Evolutionary conservation across 2,888 invertebrate genomes (phyloP), one percentile per base, ranked within the genome.

Genomic region (Catonia carolina): DNA sequence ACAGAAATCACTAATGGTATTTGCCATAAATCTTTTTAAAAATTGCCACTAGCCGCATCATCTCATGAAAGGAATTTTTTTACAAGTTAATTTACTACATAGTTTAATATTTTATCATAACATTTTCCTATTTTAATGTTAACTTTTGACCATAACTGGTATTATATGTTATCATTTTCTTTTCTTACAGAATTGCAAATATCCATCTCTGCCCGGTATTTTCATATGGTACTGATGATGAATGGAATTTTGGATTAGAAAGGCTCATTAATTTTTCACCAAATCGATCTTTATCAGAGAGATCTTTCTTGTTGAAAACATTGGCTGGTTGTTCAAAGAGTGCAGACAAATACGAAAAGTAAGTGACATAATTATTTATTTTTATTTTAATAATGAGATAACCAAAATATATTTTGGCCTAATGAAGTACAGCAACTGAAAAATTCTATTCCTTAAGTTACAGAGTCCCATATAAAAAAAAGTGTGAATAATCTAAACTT

Each of bases 161-260:
- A 6, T 45, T 45, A 18, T 17, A 18, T 18, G 6, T 45, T 18
- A 15, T 45, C 17, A 12, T 5, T 18, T 15, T 20, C 17, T 18
- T 23, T 8, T 55, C 58, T 69, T 68, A 6, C 70, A 89, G 89
- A 5, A 81, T 88, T 49, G 78, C 85, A 15, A 86, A 85, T 70
- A 82, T 83, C 67, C 85, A 80, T 70, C 81, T 89, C 60, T 89
- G 89, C 61, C 86, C 89, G 1, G 86, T 89, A 1, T 89, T 89
- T 71, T 84, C 84, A 72, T 89, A 86, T 84, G 89, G 89, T 1
- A 81, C 84, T 0, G 77, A 78, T 64, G 82, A 85, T 42, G 89
- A 89, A 70, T 90, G 89, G 89, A 82, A 88, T 62, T 89, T 89
- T 64, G 89, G 88, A 33, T 75, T 90, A 1, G 80, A 88, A 62